Evolutionary conservation across 2,113 vertebrate genomes (phyloP).

Genomic region (Drymodes brunneopygia): DNA sequence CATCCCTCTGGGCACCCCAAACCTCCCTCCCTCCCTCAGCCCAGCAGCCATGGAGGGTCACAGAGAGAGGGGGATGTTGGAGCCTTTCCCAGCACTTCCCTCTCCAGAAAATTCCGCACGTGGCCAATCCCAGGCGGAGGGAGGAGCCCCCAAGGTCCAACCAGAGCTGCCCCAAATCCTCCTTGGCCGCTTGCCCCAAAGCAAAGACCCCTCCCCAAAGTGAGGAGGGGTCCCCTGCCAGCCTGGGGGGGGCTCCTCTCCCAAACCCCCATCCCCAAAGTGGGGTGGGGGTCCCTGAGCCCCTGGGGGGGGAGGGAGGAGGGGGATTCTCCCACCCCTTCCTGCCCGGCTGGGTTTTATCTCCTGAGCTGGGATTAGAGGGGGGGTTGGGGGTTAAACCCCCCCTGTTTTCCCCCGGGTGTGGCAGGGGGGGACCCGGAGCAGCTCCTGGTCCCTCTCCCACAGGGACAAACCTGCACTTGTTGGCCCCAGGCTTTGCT

Average conservation of each 20-base stretch:
- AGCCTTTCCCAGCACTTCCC: background rate
- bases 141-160: background rate
- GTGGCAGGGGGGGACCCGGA: background rate
- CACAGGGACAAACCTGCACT: background rate
- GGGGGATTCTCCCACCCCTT: background rate
- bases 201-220: background rate
- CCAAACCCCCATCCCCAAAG: background rate
- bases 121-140: background rate
- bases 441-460: background rate
- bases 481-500: background rate
- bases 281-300: background rate
- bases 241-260: background rate
- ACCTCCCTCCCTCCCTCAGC: background rate
- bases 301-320: background rate
- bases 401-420: fast-evolving
- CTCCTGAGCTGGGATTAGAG: background rate
- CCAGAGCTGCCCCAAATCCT: background rate
- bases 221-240: background rate
- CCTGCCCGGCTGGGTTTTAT: background rate
- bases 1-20: background rate
- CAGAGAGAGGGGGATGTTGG: background rate
- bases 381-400: fast-evolving
- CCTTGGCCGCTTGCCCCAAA: background rate
- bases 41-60: background rate
- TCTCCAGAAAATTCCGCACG: background rate